Evolutionary conservation across 1,140 invertebrate genomes (phyloP).

Genomic region (Helicorthomorpha holstii): DNA sequence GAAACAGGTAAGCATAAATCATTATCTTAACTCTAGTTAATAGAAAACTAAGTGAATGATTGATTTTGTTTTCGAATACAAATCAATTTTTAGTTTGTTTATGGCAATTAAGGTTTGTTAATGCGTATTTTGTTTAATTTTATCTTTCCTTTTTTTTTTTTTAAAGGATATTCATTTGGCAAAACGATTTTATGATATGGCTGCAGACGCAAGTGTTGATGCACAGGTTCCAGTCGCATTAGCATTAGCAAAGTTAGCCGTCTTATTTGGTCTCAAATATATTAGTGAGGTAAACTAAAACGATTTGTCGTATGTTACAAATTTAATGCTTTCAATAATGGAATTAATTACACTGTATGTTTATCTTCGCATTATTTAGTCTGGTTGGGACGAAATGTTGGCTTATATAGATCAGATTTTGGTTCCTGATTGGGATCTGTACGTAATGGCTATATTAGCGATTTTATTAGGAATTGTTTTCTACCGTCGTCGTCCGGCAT

Average conservation of each 20-base stretch:
- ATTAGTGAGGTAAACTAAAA: conserved; percentile 46
- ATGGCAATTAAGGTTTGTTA: too few species aligned
- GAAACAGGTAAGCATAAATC: conserved; percentile 38
- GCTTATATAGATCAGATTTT: conserved; percentile 47
- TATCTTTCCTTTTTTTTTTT: not conserved
- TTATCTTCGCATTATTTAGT: conserved; percentile 32
- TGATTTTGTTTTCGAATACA: too few species aligned
- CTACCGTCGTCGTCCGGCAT: conserved; percentile 46
- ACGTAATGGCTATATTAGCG: conserved; percentile 65
- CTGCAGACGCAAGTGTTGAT: conserved; percentile 83
- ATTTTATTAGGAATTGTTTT: conserved; percentile 63
- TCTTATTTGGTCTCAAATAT: conserved; percentile 43
- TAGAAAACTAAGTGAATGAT: too few species aligned
- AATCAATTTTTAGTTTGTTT: too few species aligned
- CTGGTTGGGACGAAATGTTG: conserved; percentile 38
- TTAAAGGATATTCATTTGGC: conserved; percentile 44
- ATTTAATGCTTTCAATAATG: conserved; percentile 5
- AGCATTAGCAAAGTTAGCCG: conserved; percentile 71
- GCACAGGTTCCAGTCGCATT: conserved; percentile 87
- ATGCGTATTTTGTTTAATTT: not conserved
- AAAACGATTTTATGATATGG: conserved; percentile 89
- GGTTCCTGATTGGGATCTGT: conserved; percentile 84
- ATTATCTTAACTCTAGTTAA: too few species aligned
- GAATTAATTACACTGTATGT: not conserved
- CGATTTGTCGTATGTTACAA: not conserved